Evolutionary conservation across 2,888 invertebrate species (phyloP).

Genomic region (Epinotia nisella): DNA sequence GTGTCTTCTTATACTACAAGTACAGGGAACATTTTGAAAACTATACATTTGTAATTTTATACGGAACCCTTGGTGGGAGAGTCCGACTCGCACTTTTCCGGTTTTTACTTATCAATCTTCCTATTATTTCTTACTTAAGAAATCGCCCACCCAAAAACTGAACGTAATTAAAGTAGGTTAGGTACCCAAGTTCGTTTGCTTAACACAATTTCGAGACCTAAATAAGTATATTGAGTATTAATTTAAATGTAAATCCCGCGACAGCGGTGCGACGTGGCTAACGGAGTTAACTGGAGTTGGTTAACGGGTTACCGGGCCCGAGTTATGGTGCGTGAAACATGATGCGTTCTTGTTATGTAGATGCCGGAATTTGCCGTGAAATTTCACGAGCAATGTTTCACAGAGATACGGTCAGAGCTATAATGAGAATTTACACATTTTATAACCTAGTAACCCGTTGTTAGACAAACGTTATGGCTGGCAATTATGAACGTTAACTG

Average conservation of each 20-base stretch:
- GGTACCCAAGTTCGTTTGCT: constrained; percentile 5
- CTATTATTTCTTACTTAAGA: too few relatives aligned
- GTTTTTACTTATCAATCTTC: too few relatives aligned
- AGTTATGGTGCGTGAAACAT: constrained; percentile 12
- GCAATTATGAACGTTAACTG: background rate
- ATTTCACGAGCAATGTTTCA: constrained; percentile 2
- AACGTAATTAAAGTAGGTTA: constrained; percentile 8
- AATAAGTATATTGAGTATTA: constrained; percentile 32
- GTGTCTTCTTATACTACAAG: too few relatives aligned
- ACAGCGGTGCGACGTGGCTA: constrained; percentile 20
- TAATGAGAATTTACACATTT: constrained; percentile 12
- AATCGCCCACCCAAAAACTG: constrained; percentile 2
- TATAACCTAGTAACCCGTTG: background rate
- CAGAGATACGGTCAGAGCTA: background rate
- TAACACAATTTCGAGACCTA: constrained; percentile 16
- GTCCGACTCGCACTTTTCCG: too few relatives aligned
- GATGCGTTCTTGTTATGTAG: background rate
- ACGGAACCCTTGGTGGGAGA: too few relatives aligned
- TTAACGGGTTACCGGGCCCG: background rate
- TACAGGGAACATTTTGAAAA: too few relatives aligned
- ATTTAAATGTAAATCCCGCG: constrained; percentile 34
- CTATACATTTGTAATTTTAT: too few relatives aligned
- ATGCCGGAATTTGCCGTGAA: constrained; percentile 8
- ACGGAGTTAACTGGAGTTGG: constrained; percentile 25
- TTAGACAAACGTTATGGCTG: background rate